Base-by-base conservation (phyloP, 2,888 invertebrate genomes). In the Synanthedon tipuliformis region DNA sequence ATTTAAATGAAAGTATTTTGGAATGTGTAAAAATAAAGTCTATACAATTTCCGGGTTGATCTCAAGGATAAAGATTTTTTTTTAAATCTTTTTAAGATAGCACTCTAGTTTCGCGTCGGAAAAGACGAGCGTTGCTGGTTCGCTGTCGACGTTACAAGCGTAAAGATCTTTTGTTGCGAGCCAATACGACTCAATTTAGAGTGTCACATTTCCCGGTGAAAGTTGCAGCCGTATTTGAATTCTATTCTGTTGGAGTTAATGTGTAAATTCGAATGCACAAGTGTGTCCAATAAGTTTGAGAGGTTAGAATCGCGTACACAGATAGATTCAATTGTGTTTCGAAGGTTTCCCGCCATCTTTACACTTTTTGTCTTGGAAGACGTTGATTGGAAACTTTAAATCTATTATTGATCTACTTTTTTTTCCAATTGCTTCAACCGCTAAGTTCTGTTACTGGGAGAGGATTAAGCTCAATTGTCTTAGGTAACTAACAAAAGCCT, bases 241-340 rank as follows among this genome's bases (percentile, higher is more conserved):
- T 15, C 13, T 45, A 45, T 45, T 3, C 8, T 2, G 13, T 13
- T 13, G 13, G n/a, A 13, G 8, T 45, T 45, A 45, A 2, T 5
- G 45, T 45, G 45, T 45, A 45, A n/a, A 45, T 45, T 45, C 7
- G 4, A 15, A 45, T 45, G 13, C 45, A 45, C 7, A 7, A n/a
- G 13, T 13, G 8, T 0, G 13, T 45, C 15, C 45, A 45, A 45
- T 45, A 45, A 45, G 13, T n/a, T 45, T 45, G 45, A 45, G 63
- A 62, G 57, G 56, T 55, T 53, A 56, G 55, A 64, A 59, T 61
- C 60, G 63, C 60, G 62, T 66, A 62, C 62, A 41, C 13, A 13
- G n/a, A 41, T 41, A 62, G 66, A 66, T 70, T 65, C 65, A 68
- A 68, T 69, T 66, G 69, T 65, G 58, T 67, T 64, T 63, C 62